A percentile compares a stretch with the other conserved stretches of the same genome.
phyloP scores from a whole-genome alignment of 2,797 vertebrate genomes.

The Arctocebus calabarensis region DNA sequence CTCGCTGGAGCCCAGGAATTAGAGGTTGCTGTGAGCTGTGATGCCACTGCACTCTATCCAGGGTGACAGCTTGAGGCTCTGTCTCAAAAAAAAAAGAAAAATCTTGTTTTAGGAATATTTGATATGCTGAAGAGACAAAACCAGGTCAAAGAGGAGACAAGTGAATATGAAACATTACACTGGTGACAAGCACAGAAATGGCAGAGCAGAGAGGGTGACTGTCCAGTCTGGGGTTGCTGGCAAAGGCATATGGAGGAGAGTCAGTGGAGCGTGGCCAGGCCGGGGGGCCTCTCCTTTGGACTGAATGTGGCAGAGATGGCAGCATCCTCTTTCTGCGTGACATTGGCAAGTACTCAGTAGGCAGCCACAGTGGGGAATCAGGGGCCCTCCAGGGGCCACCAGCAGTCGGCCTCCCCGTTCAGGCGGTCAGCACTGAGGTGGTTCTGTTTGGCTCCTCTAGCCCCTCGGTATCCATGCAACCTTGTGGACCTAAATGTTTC shows the following conservation, averaged over 20 bases:
- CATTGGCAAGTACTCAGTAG: not conserved
- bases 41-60: too few species aligned
- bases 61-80: too few species aligned
- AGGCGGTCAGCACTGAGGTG: not conserved
- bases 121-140: not conserved
- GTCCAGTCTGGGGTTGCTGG: not conserved
- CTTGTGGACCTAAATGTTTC: not conserved
- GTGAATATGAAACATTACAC: not conserved
- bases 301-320: not conserved
- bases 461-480: rapidly evolving
- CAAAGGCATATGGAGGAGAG: not conserved
- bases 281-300: not conserved
- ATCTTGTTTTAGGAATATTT: not conserved
- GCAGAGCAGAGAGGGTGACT: not conserved
- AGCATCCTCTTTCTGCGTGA: not conserved
- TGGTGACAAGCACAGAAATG: not conserved
- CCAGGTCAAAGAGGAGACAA: not conserved
- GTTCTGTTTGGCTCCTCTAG: not conserved
- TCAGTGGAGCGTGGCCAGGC: not conserved
- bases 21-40: too few species aligned
- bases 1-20: too few species aligned
- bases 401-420: not conserved
- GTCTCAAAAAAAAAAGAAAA: too few species aligned
- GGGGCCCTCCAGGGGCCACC: not conserved
- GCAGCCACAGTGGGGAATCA: not conserved